Conservation (phyloP, 2,888 invertebrate species). For the Calameuta idolon region DNA sequence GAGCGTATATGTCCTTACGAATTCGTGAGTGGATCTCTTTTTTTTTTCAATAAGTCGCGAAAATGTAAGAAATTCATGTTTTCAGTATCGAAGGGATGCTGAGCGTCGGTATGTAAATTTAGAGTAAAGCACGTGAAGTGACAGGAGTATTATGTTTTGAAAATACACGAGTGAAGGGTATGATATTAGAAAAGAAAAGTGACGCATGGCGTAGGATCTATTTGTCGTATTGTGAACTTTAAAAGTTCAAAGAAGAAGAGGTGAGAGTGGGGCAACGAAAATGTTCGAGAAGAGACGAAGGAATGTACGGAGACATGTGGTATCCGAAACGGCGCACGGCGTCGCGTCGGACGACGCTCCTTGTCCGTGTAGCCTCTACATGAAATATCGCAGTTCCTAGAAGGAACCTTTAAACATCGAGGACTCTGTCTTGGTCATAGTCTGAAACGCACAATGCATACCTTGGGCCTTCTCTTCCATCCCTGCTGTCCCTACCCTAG, state of each 20-base stretch:
- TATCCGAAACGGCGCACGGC: background rate
- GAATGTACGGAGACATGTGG: no score
- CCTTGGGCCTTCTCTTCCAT: slow-evolving; percentile 28
- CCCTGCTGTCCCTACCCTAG: background rate
- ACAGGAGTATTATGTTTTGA: background rate
- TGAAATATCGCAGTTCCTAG: slow-evolving; percentile 22
- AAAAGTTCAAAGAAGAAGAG: no score
- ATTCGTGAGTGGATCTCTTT: background rate
- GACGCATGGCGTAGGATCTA: background rate
- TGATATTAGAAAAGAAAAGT: background rate
- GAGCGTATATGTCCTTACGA: background rate
- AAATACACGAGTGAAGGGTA: background rate
- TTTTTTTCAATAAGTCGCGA: background rate
- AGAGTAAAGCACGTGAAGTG: background rate
- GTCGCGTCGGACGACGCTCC: background rate
- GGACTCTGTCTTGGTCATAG: slow-evolving; percentile 17
- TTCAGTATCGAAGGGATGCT: no score
- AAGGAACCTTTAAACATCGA: slow-evolving; percentile 22
- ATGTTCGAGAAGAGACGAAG: no score
- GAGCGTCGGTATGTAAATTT: background rate
- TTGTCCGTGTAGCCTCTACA: background rate
- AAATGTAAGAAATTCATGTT: background rate
- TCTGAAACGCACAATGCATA: slow-evolving; percentile 44
- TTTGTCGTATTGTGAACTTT: no score
- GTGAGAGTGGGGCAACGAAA: no score